phyloP scores from a whole-genome alignment of 1,140 invertebrate genomes.

The Diorhabda elongata region DNA sequence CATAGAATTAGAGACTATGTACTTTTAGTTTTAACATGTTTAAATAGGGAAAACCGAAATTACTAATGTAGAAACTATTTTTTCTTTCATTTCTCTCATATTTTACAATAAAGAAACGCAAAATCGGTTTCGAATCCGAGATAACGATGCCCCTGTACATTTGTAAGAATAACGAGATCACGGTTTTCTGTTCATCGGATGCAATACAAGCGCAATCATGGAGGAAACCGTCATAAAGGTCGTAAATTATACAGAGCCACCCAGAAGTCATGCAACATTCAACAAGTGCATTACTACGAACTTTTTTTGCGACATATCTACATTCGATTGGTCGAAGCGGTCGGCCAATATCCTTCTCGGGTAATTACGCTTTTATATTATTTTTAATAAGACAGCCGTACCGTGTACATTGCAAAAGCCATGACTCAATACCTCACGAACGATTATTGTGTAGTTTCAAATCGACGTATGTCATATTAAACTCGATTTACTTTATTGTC shows the following conservation, averaged over 20 bases:
- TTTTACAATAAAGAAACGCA: too few species aligned
- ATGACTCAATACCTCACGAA: conserved; percentile 5
- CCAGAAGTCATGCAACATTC: conserved; percentile 31
- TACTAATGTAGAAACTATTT: too few species aligned
- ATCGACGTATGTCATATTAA: conserved; percentile 22
- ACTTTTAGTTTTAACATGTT: too few species aligned
- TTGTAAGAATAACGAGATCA: conserved; percentile 9
- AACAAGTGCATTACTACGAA: conserved; percentile 24
- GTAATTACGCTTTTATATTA: conserved; percentile 20
- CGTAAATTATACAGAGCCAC: conserved; percentile 29
- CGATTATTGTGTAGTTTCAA: conserved; percentile 18
- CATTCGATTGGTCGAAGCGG: conserved; percentile 15
- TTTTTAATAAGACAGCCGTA: conserved; percentile 24
- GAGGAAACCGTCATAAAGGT: conserved; percentile 26
- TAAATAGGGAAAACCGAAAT: too few species aligned
- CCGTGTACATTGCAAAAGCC: conserved; percentile 22
- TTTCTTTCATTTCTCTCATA: too few species aligned
- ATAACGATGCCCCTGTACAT: conserved; percentile 10
- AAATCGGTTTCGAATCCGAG: not conserved
- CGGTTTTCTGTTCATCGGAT: not conserved
- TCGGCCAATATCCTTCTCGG: conserved; percentile 18
- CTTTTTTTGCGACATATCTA: conserved; percentile 6
- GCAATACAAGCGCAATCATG: conserved; percentile 11
- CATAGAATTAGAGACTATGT: too few species aligned
- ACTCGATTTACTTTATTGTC: not conserved